Conservation (phyloP, 2,888 invertebrate genomes). For the Lagria hirta region DNA sequence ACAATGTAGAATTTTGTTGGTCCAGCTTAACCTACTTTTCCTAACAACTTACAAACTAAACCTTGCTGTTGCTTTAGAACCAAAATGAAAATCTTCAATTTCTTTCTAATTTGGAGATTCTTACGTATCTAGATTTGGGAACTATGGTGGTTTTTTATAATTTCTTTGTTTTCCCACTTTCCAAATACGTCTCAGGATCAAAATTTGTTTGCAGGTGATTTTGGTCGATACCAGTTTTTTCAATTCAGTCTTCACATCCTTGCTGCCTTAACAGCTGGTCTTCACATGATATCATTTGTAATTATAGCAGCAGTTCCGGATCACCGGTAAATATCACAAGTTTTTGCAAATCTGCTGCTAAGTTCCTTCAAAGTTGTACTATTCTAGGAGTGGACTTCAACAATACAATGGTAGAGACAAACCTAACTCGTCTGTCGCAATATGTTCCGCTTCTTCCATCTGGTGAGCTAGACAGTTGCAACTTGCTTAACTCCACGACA, state of each 20-base stretch:
- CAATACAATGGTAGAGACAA: constrained; percentile 53
- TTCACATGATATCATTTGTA: constrained; percentile 79
- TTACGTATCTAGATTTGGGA: too few relatives aligned
- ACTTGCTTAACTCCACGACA: constrained; percentile 52
- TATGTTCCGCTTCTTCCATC: constrained; percentile 60
- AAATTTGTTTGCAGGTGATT: constrained; percentile 65
- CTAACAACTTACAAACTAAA: too few relatives aligned
- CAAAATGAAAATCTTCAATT: too few relatives aligned
- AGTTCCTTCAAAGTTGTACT: constrained; percentile 58
- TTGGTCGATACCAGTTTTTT: constrained; percentile 77
- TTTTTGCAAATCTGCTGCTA: neutral
- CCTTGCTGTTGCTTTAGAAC: too few relatives aligned
- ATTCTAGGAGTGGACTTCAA: constrained; percentile 61
- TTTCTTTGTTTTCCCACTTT: too few relatives aligned
- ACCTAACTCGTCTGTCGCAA: constrained; percentile 57
- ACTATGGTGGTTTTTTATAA: too few relatives aligned
- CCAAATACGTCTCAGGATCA: too few relatives aligned
- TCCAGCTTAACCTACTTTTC: too few relatives aligned
- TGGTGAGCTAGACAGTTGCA: constrained; percentile 67
- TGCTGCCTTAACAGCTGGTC: constrained; percentile 75
- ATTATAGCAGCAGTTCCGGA: constrained; percentile 81
- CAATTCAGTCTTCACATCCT: constrained; percentile 78
- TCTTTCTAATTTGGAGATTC: too few relatives aligned
- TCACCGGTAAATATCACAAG: constrained; percentile 56
- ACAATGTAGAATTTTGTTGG: too few relatives aligned